Evolutionary conservation across 2,113 vertebrate species (phyloP), one percentile per base, ranked within the genome.

Genomic region (Bettongia penicillata): DNA sequence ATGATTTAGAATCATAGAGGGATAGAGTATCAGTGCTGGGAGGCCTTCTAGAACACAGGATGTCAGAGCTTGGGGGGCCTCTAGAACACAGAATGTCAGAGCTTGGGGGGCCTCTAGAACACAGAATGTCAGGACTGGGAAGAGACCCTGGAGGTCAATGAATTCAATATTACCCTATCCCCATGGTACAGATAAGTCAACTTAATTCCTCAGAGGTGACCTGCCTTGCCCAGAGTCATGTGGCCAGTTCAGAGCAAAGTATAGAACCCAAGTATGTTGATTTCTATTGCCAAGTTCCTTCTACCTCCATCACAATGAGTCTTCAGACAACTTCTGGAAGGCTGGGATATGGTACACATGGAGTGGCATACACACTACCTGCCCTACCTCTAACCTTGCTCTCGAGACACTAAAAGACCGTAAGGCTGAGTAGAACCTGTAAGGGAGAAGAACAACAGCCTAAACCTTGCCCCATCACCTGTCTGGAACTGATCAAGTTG

Each of bases 401-500:
- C 68, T 84, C 43, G 19, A 43, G n/a, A 77, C 37, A n/a, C 14
- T 68, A 31, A 19, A 77, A 77, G 37, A 11, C 31, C 61, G 19
- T n/a, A 22, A 19, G 14, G 14, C 14, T 77, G 37, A n/a, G 37
- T 16, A 37, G 37, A 14, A 61, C 61, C 61, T 19, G 25, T 28
- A 57, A 57, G 26, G 9, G 55, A 28, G 55, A 57, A 57, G 2
- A 57, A 26, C 26, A 57, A 9, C 55, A 57, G 26, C 55, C 55
- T 28, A 28, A 57, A 26, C 28, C 57, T 31, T 68, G 68, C 19
- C 68, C n/a, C 19, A 84, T n/a, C 37, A 31, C 3, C 68, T 84
- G 3, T n/a, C n/a, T 8, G 7, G 68, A 84, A 0, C 68, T 22
- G 0, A 23, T 43, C 4, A 0, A 77, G 6, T 14, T 16, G 12